Evolutionary conservation across 2,797 vertebrate genomes (phyloP), one percentile per base, ranked within the genome.

Genomic region (Columba guinea): DNA sequence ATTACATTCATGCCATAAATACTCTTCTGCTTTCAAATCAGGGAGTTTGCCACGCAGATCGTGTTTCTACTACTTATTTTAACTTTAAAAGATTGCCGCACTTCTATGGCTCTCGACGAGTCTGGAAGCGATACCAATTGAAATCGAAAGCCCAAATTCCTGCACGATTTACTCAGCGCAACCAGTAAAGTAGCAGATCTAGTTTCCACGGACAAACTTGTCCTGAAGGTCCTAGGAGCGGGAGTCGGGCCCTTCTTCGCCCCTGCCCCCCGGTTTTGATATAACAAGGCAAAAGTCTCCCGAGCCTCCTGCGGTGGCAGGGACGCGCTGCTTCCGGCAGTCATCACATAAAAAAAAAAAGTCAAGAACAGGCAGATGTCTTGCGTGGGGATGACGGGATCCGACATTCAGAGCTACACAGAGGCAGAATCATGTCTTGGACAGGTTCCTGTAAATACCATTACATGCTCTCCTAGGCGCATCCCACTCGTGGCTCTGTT

Each of bases 121-220:
- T 52, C 79, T 80, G 58, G 65, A 84, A 95, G n/a, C 23, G 37
- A 68, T 12, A 79, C 56, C 12, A 77, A 64, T 3, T 84, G 68
- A 84, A 94, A 90, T 76, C 20, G 83, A 95, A 94, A 84, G 28
- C 64, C 53, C 64, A 71, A 34, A 92, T 87, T 85, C 78, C 84
- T 89, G 23, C 37, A 58, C 19, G 12, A 21, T 78, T 89, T 84
- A 67, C 58, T 87, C 53, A 75, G 58, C 79, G 76, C 39, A 48
- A 34, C n/a, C 35, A 67, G 34, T 55, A 81, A 90, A 63, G 41
- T 27, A 37, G 19, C 24, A 64, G 55, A 73, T 81, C 39, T 30
- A 15, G 22, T 80, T 93, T 89, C 32, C 58, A 62, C 3, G 1
- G 41, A 18, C 15, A 51, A 78, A 88, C 24, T 48, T 68, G 32